Percentiles rank a stretch among this genome's conserved stretches.
phyloP scores from a whole-genome alignment of 1,140 invertebrate genomes.

The Amyelois transitella region DNA sequence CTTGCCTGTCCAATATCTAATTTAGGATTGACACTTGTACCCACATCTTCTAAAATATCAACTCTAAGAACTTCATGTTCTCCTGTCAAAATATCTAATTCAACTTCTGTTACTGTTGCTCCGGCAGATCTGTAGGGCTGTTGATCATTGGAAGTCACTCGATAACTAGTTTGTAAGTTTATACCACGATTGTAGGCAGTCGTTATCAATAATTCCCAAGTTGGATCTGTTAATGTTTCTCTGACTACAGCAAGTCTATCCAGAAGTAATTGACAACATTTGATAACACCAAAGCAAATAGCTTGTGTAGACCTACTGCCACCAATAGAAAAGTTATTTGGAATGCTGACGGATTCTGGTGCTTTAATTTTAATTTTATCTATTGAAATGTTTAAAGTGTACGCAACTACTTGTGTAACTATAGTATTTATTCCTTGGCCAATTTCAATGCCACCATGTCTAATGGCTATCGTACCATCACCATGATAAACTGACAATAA shows the following conservation, averaged over 20 bases:
- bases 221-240: conserved; percentile 70
- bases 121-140: conserved; percentile 77
- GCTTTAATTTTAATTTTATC: conserved; percentile 82
- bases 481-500: conserved; percentile 81
- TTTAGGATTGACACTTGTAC: conserved; percentile 82
- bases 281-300: conserved; percentile 75
- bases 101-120: conserved; percentile 78
- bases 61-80: conserved; percentile 80
- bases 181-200: conserved; percentile 73
- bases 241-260: conserved; percentile 77
- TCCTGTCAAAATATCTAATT: conserved; percentile 89
- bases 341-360: conserved; percentile 43
- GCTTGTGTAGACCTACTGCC: conserved; percentile 70
- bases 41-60: conserved; percentile 85
- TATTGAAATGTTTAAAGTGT: conserved; percentile 81
- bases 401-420: conserved; percentile 81
- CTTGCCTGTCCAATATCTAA: conserved; percentile 87
- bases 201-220: conserved; percentile 78
- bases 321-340: conserved; percentile 77
- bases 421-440: conserved; percentile 84
- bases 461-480: conserved; percentile 85
- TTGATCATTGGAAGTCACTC: conserved; percentile 58
- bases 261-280: conserved; percentile 78
- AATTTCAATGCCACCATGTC: conserved; percentile 86
- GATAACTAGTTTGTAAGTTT: conserved; percentile 78